These are phyloP conservation scores for Colistium nudipinnis DNA, from an alignment of 2,113 vertebrate genomes.

Conservation along the genomic window DNA sequence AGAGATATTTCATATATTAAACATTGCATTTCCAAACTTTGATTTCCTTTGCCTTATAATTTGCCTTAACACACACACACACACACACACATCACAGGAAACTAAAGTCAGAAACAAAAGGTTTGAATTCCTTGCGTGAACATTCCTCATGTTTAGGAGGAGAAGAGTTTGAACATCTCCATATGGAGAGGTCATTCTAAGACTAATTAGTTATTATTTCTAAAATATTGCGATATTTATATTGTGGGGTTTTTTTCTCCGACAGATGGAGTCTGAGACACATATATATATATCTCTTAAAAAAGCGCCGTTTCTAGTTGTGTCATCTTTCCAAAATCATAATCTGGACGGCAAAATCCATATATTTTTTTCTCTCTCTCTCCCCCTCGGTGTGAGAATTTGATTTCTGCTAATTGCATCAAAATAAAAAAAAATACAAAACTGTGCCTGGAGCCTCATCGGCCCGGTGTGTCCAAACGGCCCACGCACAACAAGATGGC, in stretches of 20 bases:
- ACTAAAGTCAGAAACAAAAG: no score
- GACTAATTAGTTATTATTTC: not conserved
- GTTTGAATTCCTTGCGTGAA: no score
- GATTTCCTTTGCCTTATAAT: not conserved
- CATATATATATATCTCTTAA: not conserved
- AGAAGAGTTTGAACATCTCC: no score
- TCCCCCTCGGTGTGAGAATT: constrained; percentile 40
- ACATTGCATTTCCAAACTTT: not conserved
- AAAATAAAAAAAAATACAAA: no score
- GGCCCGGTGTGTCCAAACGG: constrained; percentile 27
- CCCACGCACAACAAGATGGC: constrained; percentile 39
- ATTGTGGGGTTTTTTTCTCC: not conserved
- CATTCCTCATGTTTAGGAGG: no score
- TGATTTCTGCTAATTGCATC: constrained; percentile 62
- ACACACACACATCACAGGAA: no score
- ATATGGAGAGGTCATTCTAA: no score
- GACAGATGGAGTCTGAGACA: not conserved
- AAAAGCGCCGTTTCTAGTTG: no score
- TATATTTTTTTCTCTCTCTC: constrained; percentile 39
- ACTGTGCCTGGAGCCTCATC: constrained; percentile 42
- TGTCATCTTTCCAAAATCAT: constrained; percentile 13
- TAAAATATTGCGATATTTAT: not conserved
- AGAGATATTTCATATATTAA: no score
- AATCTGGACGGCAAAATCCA: constrained; percentile 41
- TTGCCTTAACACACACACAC: no score